phyloP scores from a whole-genome alignment of 1,140 invertebrate genomes.

The Zaprionus tsacasi region DNA sequence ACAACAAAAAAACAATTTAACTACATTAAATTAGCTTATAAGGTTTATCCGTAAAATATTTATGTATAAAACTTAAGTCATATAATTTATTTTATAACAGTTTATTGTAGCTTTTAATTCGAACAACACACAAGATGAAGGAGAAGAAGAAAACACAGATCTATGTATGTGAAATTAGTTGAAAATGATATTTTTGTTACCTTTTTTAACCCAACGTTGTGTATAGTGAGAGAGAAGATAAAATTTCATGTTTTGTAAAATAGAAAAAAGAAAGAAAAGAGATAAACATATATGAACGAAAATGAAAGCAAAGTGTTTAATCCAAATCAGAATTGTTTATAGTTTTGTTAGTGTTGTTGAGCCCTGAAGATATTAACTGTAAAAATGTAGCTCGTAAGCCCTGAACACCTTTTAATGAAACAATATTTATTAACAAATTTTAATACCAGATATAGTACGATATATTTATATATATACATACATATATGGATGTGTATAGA shows the following conservation, averaged over 20 bases:
- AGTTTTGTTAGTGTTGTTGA: slow-evolving; percentile 60
- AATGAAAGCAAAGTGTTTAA: slow-evolving; percentile 21
- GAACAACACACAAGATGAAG: slow-evolving; percentile 50
- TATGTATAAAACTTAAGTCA: slow-evolving; percentile 62
- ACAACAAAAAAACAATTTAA: slow-evolving; percentile 45
- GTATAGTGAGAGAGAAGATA: slow-evolving; percentile 25
- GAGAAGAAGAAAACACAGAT: slow-evolving; percentile 31
- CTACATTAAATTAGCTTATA: slow-evolving; percentile 57
- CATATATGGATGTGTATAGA: slow-evolving; percentile 22
- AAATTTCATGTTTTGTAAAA: slow-evolving; percentile 44
- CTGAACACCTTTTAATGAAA: slow-evolving; percentile 42
- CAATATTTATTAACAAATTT: slow-evolving; percentile 50
- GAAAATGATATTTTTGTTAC: slow-evolving; percentile 27
- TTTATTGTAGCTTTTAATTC: slow-evolving; percentile 73
- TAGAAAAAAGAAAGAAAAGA: slow-evolving; percentile 6
- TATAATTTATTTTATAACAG: slow-evolving; percentile 78
- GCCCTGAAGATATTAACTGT: slow-evolving; percentile 62
- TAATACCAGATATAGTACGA: slow-evolving; percentile 10
- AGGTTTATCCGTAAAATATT: slow-evolving; percentile 50
- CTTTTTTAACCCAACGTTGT: slow-evolving; percentile 29
- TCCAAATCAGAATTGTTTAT: slow-evolving; percentile 54
- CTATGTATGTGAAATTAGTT: slow-evolving; percentile 47
- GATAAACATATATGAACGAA: not conserved
- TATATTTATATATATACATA: too few species aligned
- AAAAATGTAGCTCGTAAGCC: slow-evolving; percentile 57